These are phyloP conservation scores for Hipparchia semele DNA, from an alignment of 2,888 invertebrate species.

Conservation along the genomic window DNA sequence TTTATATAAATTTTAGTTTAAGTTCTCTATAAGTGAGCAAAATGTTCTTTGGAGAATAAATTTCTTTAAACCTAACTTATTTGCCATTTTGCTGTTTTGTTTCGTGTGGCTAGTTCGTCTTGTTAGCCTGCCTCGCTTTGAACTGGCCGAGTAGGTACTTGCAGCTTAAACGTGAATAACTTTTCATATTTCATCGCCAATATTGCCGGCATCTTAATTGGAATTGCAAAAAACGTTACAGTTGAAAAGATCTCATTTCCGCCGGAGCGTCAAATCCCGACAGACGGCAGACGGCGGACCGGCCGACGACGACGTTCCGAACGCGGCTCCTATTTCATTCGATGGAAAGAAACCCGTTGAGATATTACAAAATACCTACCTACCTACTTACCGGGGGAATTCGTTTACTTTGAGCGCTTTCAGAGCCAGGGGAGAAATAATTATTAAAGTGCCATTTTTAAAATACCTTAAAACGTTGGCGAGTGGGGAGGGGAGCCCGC, in stretches of 20 bases:
- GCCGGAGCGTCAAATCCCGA: conserved; percentile 25
- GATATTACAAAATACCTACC: conserved; percentile 9
- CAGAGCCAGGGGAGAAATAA: conserved; percentile 32
- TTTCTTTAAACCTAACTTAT: too few species aligned
- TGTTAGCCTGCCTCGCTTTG: too few species aligned
- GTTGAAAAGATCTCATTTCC: conserved; percentile 29
- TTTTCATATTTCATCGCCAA: conserved; percentile 2
- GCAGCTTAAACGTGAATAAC: background rate
- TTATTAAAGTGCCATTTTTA: conserved; percentile 39
- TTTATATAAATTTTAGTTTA: too few species aligned
- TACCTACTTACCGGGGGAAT: background rate
- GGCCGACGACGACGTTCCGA: background rate
- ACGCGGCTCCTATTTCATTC: background rate
- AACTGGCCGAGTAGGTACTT: background rate
- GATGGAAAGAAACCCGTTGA: background rate
- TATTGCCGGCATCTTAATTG: conserved; percentile 8
- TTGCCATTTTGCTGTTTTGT: too few species aligned
- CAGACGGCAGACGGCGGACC: background rate
- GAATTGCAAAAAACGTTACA: conserved; percentile 20
- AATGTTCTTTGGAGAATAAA: too few species aligned
- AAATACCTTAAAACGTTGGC: conserved; percentile 28
- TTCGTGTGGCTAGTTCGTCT: background rate
- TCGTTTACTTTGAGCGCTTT: conserved; percentile 32
- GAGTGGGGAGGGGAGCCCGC: background rate
- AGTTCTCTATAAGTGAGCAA: too few species aligned